Percentiles rank a stretch among this genome's conserved stretches.
Conservation (phyloP, 2,888 invertebrate genomes). For the Macrosoma leucophasiata region DNA sequence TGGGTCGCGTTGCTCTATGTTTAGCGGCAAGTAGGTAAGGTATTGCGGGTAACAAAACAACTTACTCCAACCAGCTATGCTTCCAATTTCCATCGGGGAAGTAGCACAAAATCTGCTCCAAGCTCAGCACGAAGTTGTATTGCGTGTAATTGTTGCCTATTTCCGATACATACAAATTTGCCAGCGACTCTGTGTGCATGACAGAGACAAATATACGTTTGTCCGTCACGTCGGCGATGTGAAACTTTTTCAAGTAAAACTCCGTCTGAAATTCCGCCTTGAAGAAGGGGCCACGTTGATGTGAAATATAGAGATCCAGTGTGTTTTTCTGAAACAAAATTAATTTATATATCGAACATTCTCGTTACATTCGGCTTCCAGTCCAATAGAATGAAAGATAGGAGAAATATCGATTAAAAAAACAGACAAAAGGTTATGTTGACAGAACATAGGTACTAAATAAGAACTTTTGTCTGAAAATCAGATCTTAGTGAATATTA, state of each 20-base stretch:
- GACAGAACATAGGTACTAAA: too few relatives aligned
- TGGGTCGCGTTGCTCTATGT: too few relatives aligned
- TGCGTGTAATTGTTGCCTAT: constrained; percentile 77
- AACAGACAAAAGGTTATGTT: too few relatives aligned
- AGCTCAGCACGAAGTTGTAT: constrained; percentile 84
- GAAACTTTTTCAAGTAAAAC: constrained; percentile 80
- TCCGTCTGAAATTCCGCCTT: constrained; percentile 85
- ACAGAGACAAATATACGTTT: constrained; percentile 88
- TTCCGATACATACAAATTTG: constrained; percentile 89
- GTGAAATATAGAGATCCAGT: constrained; percentile 84
- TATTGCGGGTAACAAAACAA: constrained; percentile 22
- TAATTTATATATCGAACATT: too few relatives aligned
- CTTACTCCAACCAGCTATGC: constrained; percentile 88
- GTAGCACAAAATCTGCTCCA: constrained; percentile 88
- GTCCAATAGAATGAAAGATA: too few relatives aligned
- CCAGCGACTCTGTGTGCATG: constrained; percentile 82
- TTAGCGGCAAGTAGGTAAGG: too few relatives aligned
- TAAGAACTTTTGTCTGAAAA: too few relatives aligned
- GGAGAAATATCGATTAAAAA: too few relatives aligned
- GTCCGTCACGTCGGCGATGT: constrained; percentile 89
- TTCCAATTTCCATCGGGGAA: constrained; percentile 89
- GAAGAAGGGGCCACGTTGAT: constrained; percentile 81
- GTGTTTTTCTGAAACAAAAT: constrained; percentile 53
- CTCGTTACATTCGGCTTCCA: too few relatives aligned
- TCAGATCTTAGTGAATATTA: too few relatives aligned